Base-by-base conservation (phyloP, 23 tunicate genomes). In the Clavelina lepadiformis region DNA sequence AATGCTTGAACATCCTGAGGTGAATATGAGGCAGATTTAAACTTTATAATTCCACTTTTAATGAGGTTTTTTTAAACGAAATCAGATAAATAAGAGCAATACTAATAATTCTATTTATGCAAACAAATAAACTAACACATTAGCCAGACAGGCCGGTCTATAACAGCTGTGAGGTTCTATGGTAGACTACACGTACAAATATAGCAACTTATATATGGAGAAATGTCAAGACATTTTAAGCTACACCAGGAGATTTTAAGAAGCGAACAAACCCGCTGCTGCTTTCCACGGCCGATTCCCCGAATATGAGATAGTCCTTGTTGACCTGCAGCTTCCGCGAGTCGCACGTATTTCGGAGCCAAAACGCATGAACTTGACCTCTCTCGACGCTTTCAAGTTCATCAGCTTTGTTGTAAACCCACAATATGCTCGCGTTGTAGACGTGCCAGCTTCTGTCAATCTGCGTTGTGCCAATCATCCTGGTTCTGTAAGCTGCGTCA, bases 201-300 rank as follows among this genome's bases (percentile, higher is more conserved):
- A n/a, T n/a, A n/a, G n/a, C n/a, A n/a, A n/a, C n/a, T n/a, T n/a
- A n/a, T n/a, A n/a, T n/a, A n/a, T n/a, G n/a, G n/a, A n/a, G n/a
- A n/a, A n/a, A n/a, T n/a, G n/a, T 41, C 11, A 15, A 41, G 15
- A 11, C 49, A 41, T 41, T 11, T 41, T 41, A 41, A 41, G 49
- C 15, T 41, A 15, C 49, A 8, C 13, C 49, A 41, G 49, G n/a
- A n/a, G n/a, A n/a, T n/a, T n/a, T n/a, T n/a, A n/a, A n/a, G n/a
- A n/a, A n/a, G n/a, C n/a, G 6, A n/a, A 53, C 69, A 11, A 37
- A 81, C 88, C 88, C 88, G 57, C 73, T 55, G 21, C 46, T 63
- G 31, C 60, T 60, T 38, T 73, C 61, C 27, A 72, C 78, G 18
- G 58, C 60, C 2, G 79, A 46, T 31, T 50, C 36, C 18, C 88